Evolutionary conservation across 2,113 vertebrate species (phyloP).

Genomic region (Silurus meridionalis): DNA sequence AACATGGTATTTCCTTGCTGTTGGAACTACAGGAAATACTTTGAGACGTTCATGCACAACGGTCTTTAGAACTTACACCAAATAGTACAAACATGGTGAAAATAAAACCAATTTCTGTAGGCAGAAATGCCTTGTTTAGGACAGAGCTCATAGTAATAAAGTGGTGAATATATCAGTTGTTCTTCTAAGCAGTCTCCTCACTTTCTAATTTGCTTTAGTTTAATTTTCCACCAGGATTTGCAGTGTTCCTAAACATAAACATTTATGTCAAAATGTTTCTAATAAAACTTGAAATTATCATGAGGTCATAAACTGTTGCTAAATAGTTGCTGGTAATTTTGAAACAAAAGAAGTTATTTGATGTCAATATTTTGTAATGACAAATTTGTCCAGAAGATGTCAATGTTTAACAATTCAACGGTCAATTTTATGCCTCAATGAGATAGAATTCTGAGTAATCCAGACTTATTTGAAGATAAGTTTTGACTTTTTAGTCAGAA

Average conservation of each 20-base stretch:
- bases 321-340: background rate
- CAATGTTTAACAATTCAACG: background rate
- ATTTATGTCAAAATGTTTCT: background rate
- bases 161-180: background rate
- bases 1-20: too few species aligned
- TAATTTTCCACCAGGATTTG: background rate
- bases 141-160: background rate
- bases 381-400: slow-evolving; percentile 9
- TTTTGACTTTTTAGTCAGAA: background rate
- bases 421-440: background rate
- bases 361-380: background rate
- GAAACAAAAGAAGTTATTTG: background rate
- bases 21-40: too few species aligned
- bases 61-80: too few species aligned
- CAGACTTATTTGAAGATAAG: background rate
- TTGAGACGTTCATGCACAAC: too few species aligned
- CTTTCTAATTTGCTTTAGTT: background rate
- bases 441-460: background rate
- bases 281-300: background rate
- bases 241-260: background rate
- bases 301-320: background rate
- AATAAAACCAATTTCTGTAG: too few species aligned
- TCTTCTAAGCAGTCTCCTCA: background rate
- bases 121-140: too few species aligned
- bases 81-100: too few species aligned